Percentiles rank a stretch among this genome's conserved stretches.
Conservation (phyloP, 2,797 vertebrate species). For the Halcyon badia region DNA sequence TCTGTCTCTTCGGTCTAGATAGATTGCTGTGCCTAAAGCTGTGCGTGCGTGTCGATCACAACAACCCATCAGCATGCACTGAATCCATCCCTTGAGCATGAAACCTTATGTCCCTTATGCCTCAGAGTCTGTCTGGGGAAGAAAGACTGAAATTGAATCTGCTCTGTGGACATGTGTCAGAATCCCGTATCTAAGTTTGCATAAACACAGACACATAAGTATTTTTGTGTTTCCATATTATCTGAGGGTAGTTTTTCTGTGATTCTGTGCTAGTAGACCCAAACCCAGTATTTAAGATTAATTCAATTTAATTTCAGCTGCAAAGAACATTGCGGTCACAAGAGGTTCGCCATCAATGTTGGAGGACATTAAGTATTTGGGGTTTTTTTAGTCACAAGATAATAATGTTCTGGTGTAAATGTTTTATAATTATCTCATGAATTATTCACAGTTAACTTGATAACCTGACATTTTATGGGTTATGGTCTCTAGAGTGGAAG, state of each 20-base stretch:
- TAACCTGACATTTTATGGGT: conserved; percentile 76
- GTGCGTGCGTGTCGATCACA: background rate
- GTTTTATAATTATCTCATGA: conserved; percentile 83
- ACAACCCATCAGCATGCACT: background rate
- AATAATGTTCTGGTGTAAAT: conserved; percentile 79
- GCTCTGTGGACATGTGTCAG: background rate
- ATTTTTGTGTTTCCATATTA: background rate
- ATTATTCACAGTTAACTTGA: conserved; percentile 82
- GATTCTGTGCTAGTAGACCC: background rate
- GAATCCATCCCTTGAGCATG: background rate
- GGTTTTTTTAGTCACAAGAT: conserved; percentile 38
- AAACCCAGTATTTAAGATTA: background rate
- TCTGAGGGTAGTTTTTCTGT: background rate
- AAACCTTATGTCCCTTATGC: background rate
- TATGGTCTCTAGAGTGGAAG: conserved; percentile 64
- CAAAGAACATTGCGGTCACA: background rate
- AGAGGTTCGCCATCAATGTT: conserved; percentile 50
- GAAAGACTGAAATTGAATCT: background rate
- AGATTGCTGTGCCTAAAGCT: background rate
- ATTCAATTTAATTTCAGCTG: conserved; percentile 45
- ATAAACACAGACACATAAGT: background rate
- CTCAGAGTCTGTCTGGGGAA: background rate
- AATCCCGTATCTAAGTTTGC: background rate
- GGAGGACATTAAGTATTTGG: conserved; percentile 59
- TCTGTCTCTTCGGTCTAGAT: background rate